Conservation (phyloP, 2,113 vertebrate genomes). For the Aix galericulata region DNA sequence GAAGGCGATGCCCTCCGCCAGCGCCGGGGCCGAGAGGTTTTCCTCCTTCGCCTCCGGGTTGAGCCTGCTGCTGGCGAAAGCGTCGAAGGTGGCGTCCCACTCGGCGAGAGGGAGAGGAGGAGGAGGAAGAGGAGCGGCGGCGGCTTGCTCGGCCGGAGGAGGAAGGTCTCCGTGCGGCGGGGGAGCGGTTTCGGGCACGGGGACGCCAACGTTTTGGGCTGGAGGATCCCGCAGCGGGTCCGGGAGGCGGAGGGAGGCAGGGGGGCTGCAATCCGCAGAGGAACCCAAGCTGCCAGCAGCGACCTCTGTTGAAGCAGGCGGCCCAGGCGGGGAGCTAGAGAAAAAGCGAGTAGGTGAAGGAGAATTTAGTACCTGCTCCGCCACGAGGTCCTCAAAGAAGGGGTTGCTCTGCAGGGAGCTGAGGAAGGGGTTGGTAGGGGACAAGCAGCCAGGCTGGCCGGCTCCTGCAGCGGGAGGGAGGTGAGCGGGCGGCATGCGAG, state of each 20-base stretch:
- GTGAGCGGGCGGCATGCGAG: constrained; percentile 77
- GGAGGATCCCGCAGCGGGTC: constrained; percentile 55
- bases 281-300: constrained; percentile 58
- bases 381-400: constrained; percentile 86
- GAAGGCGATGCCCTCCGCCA: constrained; percentile 53
- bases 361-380: constrained; percentile 82
- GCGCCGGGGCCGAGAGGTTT: constrained; percentile 6
- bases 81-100: constrained; percentile 87
- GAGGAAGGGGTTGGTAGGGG: constrained; percentile 89
- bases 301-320: constrained; percentile 72
- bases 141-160: constrained; percentile 11
- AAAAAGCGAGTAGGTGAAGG: constrained; percentile 88
- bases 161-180: constrained; percentile 36
- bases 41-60: constrained; percentile 61
- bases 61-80: constrained; percentile 86
- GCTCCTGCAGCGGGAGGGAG: constrained; percentile 68
- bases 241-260: constrained; percentile 59
- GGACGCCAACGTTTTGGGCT: constrained; percentile 28
- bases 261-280: constrained; percentile 52
- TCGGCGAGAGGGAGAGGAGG: constrained; percentile 56
- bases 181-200: constrained; percentile 74
- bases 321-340: constrained; percentile 84
- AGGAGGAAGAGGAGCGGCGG: constrained; percentile 40
- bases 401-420: constrained; percentile 86
- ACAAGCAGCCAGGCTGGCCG: constrained; percentile 70